Conservation (phyloP, 2,113 vertebrate species). For the human (Homo sapiens) region DNA sequence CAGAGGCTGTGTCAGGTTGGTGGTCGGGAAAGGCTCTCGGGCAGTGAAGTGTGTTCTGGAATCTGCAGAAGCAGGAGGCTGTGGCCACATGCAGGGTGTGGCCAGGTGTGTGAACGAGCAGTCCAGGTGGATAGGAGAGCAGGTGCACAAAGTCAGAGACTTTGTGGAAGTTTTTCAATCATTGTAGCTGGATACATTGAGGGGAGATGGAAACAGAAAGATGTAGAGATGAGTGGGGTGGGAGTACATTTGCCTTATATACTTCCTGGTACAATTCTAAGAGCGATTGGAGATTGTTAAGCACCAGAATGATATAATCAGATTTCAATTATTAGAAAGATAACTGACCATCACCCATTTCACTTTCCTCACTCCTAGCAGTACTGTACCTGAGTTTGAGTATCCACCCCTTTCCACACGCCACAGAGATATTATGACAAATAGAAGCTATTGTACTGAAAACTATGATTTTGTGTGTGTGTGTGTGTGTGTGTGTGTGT, state of each 20-base stretch:
- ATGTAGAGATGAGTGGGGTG: accelerated
- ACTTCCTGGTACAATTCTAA: background rate
- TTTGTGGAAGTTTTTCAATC: background rate
- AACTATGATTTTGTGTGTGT: background rate
- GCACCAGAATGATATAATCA: no score
- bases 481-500: no score
- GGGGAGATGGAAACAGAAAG: background rate
- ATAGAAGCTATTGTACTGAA: background rate
- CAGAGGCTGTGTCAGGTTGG: background rate
- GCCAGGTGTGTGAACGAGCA: background rate
- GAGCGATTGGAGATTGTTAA: background rate
- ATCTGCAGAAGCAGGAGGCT: no score
- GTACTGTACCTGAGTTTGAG: background rate
- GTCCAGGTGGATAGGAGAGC: background rate
- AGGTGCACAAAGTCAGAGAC: background rate
- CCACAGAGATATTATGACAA: background rate
- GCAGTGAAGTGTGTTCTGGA: background rate
- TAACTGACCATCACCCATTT: background rate
- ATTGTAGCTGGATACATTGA: background rate
- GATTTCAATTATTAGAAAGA: background rate
- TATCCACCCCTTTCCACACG: background rate
- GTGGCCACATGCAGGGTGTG: no score
- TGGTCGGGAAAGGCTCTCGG: background rate
- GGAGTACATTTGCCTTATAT: background rate
- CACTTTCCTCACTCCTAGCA: no score